Conservation (phyloP, 2,888 invertebrate species). For the Lochmaea crataegi region DNA sequence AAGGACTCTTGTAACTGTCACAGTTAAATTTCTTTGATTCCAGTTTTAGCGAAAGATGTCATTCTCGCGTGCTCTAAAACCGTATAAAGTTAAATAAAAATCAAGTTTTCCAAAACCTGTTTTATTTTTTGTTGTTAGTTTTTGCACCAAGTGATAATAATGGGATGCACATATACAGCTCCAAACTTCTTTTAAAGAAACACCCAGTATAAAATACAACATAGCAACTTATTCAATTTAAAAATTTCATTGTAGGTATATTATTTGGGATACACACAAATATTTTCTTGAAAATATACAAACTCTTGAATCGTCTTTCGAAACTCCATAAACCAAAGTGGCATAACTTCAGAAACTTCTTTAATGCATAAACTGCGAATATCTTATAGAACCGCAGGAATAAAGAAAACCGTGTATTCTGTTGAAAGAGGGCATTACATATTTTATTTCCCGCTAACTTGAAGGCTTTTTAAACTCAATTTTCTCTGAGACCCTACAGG, state of each 20-base stretch:
- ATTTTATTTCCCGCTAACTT: neutral
- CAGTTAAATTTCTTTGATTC: too few species aligned
- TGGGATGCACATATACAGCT: too few species aligned
- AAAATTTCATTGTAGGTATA: neutral
- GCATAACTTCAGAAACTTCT: neutral
- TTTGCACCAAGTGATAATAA: too few species aligned
- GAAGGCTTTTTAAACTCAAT: neutral
- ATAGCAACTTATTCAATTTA: too few species aligned
- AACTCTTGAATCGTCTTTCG: neutral
- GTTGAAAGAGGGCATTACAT: neutral
- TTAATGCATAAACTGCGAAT: neutral
- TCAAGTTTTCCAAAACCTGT: too few species aligned
- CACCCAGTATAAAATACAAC: too few species aligned
- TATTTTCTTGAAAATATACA: neutral
- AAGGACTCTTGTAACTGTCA: too few species aligned
- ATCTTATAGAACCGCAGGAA: neutral
- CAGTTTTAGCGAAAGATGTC: too few species aligned
- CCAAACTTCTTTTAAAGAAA: too few species aligned
- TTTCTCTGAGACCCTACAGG: neutral
- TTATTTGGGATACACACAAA: neutral
- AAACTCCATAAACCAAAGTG: neutral
- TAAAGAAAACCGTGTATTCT: neutral
- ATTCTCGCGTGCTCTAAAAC: too few species aligned
- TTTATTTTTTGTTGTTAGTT: too few species aligned
- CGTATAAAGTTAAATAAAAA: too few species aligned